Evolutionary conservation across 2,888 invertebrate species (phyloP), one percentile per base, ranked within the genome.

Genomic region (Erynnis tages): DNA sequence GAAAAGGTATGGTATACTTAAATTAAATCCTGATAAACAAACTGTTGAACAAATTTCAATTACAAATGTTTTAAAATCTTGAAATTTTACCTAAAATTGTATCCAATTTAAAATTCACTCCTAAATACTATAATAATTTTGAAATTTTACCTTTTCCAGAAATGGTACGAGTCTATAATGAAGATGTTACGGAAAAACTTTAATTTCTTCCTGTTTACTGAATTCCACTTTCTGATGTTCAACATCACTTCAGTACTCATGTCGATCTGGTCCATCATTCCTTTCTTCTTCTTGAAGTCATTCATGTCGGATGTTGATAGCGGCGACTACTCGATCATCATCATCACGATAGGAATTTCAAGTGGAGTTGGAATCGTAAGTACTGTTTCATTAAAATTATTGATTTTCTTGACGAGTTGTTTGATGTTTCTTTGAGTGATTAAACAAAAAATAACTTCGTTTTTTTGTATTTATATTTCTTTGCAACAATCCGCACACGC

Each of bases 241-340:
- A 95, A 95, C 60, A 66, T 97, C 21, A 95, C 96, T 29, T 97
- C 96, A 47, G 92, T 97, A 60, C 91, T 97, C 53, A 91, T 98
- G 41, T 98, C 97, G 73, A 94, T 95, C 65, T 97, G 97, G 95
- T 95, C 95, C 78, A 97, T 98, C 73, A 95, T 98, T 58, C 97
- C 98, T 2, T 98, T 98, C 85, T 96, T 98, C 76, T 94, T 95
- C 78, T 93, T 96, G 68, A 92, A 92, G 49, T 82, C 83, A 0
- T 87, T 76, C 52, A 91, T 93, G 66, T 91, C 92, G 30, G 91
- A 91, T 7, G 92, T 92, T 64, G 86, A 91, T 0, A 91, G 94
- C 54, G 91, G 92, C 1, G 93, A 93, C 8, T 94, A 94, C 1
- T 95, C 97, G 1, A 91, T 92, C 97, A 65, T 50, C 21, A 93